Evolutionary conservation across 2,113 vertebrate species (phyloP).

Genomic region (Stomatorhinus ivindoensis): DNA sequence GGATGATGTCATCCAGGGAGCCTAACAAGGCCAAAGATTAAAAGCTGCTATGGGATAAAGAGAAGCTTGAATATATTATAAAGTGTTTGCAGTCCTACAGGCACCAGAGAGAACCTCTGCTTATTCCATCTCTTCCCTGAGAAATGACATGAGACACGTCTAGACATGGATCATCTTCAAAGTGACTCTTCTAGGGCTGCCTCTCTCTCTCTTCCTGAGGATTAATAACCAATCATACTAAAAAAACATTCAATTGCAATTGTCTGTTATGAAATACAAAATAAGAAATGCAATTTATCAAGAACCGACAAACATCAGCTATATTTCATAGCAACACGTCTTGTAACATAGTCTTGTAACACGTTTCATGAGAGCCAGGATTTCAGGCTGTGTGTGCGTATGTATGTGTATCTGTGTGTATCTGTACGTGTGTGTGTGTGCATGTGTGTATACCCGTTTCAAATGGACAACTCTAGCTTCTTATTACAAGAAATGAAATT

Average conservation of each 20-base stretch:
- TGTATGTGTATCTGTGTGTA: neutral
- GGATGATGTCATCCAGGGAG: conserved; percentile 54
- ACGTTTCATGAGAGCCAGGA: neutral
- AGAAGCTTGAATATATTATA: conserved; percentile 19
- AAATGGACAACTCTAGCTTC: neutral
- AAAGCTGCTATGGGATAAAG: conserved; percentile 49
- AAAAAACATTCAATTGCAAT: neutral
- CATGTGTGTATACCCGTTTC: neutral
- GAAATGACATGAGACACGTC: neutral
- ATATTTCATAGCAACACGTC: neutral
- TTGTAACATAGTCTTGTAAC: too few relatives aligned
- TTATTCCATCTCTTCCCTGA: neutral
- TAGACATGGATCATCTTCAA: neutral
- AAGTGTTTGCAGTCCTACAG: conserved; percentile 24
- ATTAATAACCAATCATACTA: neutral
- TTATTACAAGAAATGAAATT: neutral
- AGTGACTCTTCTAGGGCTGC: neutral
- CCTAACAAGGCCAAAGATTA: conserved; percentile 55
- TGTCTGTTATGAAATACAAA: neutral
- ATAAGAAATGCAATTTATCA: neutral
- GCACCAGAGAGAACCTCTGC: neutral
- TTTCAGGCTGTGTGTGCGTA: neutral
- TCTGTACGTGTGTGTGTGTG: neutral
- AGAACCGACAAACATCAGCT: neutral
- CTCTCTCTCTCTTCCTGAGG: neutral